Evolutionary conservation across 2,113 vertebrate species (phyloP).

Genomic region (Daubentonia madagascariensis): DNA sequence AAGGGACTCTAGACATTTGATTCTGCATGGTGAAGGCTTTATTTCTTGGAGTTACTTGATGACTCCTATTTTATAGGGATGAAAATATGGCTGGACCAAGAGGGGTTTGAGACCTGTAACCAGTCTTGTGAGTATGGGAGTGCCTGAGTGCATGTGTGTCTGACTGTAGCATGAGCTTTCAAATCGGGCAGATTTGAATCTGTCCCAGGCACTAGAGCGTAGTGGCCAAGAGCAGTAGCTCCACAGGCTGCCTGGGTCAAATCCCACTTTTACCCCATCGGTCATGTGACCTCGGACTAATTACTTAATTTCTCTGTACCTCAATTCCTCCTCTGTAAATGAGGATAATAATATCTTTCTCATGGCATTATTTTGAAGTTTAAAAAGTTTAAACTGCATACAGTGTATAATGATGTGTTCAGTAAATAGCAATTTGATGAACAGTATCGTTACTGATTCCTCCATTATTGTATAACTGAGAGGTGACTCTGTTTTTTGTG

Average conservation of each 20-base stretch:
- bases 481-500: neutral
- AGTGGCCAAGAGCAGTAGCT: neutral
- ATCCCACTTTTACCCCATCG: neutral
- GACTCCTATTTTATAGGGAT: neutral
- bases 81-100: neutral
- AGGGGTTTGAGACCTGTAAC: neutral
- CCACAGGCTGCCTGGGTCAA: neutral
- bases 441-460: neutral
- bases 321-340: neutral
- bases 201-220: neutral
- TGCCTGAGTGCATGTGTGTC: neutral
- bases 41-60: neutral
- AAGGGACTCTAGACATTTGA: neutral
- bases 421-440: neutral
- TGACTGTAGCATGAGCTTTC: neutral
- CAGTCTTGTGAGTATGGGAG: neutral
- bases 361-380: neutral
- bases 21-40: neutral
- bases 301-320: neutral
- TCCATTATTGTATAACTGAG: neutral
- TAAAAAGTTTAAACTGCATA: neutral
- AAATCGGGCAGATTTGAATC: neutral
- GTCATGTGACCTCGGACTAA: neutral
- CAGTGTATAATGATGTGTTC: neutral
- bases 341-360: neutral